These are phyloP conservation scores for Elegia similella DNA, from an alignment of 2,888 invertebrate species.

Conservation along the genomic window DNA sequence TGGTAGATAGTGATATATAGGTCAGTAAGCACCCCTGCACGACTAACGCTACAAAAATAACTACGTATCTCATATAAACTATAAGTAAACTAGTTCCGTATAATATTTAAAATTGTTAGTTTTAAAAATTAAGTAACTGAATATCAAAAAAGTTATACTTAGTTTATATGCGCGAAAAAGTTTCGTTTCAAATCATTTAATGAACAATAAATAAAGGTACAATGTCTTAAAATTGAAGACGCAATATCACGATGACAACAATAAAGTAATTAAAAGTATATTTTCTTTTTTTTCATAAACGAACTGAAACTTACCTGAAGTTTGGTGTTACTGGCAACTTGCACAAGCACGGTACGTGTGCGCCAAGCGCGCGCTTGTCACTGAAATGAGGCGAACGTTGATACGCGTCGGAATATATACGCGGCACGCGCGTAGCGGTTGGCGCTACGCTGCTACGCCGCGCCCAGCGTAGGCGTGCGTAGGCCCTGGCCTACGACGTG, in stretches of 20 bases:
- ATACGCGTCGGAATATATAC: conserved; percentile 26
- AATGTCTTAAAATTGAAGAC: no score
- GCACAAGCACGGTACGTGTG: conserved; percentile 37
- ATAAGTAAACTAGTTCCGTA: background rate
- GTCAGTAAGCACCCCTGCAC: conserved; percentile 28
- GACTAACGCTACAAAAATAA: conserved; percentile 17
- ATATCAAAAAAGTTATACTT: no score
- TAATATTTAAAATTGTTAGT: background rate
- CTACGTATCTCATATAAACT: background rate
- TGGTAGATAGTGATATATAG: conserved; percentile 23
- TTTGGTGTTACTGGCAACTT: conserved; percentile 43
- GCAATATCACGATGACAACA: no score
- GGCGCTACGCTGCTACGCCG: conserved; percentile 56
- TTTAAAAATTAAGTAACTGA: background rate
- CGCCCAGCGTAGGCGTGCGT: conserved; percentile 77
- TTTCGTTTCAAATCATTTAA: no score
- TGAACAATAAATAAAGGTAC: no score
- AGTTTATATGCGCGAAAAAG: background rate
- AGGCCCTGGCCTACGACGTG: conserved; percentile 51
- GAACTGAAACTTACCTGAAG: conserved; percentile 59
- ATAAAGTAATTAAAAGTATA: no score
- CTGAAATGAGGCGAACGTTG: conserved; percentile 54
- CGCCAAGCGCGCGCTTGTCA: conserved; percentile 58
- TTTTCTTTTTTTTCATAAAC: background rate
- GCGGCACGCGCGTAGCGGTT: conserved; percentile 48